Percentiles rank a stretch among this genome's conserved stretches.
Conservation (phyloP, 2,797 vertebrate species). For the Leptatherina wallacei region DNA sequence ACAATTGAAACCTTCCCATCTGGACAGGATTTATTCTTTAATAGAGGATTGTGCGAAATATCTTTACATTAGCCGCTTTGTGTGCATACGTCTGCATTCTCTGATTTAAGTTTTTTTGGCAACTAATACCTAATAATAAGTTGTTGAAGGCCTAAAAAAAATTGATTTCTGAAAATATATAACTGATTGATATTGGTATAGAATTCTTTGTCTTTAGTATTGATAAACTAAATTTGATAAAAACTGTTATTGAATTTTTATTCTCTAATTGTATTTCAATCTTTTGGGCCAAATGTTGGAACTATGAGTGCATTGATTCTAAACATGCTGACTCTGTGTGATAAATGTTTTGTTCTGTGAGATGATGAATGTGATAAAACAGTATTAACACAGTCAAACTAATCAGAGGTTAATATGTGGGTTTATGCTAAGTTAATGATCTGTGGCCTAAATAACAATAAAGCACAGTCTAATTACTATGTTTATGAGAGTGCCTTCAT, state of each 20-base stretch:
- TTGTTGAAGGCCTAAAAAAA: not conserved
- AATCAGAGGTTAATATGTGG: slow-evolving; percentile 80
- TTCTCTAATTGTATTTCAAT: not conserved
- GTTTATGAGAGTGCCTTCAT: slow-evolving; percentile 77
- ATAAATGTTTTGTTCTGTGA: slow-evolving; percentile 39
- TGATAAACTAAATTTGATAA: not conserved
- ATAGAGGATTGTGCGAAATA: not conserved
- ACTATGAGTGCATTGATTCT: slow-evolving; percentile 45
- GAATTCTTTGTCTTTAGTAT: not conserved
- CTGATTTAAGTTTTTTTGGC: not conserved
- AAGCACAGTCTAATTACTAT: slow-evolving; percentile 76
- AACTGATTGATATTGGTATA: not conserved
- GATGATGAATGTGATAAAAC: slow-evolving; percentile 69
- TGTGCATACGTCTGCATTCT: not conserved
- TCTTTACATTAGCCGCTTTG: too few relatives aligned
- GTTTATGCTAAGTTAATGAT: slow-evolving; percentile 81
- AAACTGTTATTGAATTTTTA: not conserved
- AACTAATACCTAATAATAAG: not conserved
- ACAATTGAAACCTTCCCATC: not conserved
- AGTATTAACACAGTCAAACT: slow-evolving; percentile 57
- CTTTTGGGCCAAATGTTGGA: slow-evolving; percentile 40
- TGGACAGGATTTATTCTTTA: too few relatives aligned
- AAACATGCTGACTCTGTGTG: slow-evolving; percentile 43
- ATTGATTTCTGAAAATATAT: not conserved
- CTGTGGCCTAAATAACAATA: slow-evolving; percentile 80